Evolutionary conservation across 2,113 vertebrate species (phyloP), one percentile per base, ranked within the genome.

Genomic region (Neoarius graeffei): DNA sequence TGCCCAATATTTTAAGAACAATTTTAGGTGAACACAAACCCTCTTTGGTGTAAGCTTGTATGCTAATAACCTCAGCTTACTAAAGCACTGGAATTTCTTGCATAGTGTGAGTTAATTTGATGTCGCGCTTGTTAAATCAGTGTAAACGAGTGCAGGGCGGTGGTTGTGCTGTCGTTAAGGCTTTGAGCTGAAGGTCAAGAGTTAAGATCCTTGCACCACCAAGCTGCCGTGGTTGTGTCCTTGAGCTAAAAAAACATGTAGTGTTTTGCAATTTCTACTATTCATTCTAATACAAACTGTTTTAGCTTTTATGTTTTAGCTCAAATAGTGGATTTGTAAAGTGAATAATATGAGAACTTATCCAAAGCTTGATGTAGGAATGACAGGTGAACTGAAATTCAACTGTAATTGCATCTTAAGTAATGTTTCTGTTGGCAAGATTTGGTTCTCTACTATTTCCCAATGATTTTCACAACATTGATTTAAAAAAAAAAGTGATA

Each of bases 101-200:
- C 10, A 25, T n/a, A 66, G 8, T 69, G 67, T 15, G 27, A 30
- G 27, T 69, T 27, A 69, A 15, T 66, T 35, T 69, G 67, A 30
- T 30, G 27, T n/a, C 1, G 25, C 1, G 30, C 0, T 4, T 69
- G 67, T 1, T 69, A 13, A 13, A 69, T 1, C 66, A 14, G n/a
- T 69, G n/a, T 30, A 35, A 69, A 35, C 13, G 10, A 66, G 8
- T 66, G 64, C 27, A 30, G 67, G 4, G 11, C 30, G 30, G 66
- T 27, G 7, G 10, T 15, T 27, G 67, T 30, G 14, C 67, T 69
- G 4, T 69, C 13, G 27, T 69, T 69, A 69, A 27, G 27, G 67
- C 27, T 69, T 30, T 73, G 30, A 73, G 86, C 0, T 95, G 66
- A 69, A 27, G 25, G 66, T 30, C 66, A 67, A 27, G n/a, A 67